Evolutionary conservation across 2,797 vertebrate genomes (phyloP).

Genomic region (Xenentodon cancila): DNA sequence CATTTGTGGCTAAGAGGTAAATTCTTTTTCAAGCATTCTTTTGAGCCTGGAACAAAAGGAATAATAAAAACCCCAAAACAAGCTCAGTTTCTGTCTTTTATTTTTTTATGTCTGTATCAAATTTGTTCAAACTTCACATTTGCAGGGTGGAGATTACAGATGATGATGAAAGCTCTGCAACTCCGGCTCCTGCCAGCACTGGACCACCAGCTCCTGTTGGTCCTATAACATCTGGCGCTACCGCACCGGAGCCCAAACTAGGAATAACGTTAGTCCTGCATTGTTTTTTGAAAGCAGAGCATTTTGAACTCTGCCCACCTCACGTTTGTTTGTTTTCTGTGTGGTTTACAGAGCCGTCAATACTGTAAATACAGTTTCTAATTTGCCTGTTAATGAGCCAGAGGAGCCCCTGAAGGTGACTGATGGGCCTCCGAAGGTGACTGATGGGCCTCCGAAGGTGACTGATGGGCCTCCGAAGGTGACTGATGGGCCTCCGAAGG

Average conservation of each 20-base stretch:
- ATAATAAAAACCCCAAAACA: not conserved
- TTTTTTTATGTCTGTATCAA: not conserved
- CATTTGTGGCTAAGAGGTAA: slow-evolving; percentile 85
- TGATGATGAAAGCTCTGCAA: slow-evolving; percentile 54
- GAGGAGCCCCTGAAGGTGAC: not conserved
- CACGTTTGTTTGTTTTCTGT: slow-evolving; percentile 17
- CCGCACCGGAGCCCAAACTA: slow-evolving; percentile 26
- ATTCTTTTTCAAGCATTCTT: not conserved
- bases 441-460: not conserved
- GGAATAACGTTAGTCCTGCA: slow-evolving; percentile 51
- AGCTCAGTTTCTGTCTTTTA: not conserved
- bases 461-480: not conserved
- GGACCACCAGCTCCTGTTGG: slow-evolving; percentile 17
- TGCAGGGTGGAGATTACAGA: slow-evolving; percentile 78
- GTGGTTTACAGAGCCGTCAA: slow-evolving; percentile 56
- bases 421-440: not conserved
- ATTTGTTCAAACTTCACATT: not conserved
- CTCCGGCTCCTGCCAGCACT: slow-evolving; percentile 29
- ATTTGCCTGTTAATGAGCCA: slow-evolving; percentile 18
- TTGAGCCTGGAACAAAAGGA: not conserved
- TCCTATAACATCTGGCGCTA: slow-evolving; percentile 36
- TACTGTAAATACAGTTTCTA: slow-evolving; percentile 20
- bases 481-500: not conserved
- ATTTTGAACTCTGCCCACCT: not conserved
- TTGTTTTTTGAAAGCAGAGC: slow-evolving; percentile 1